Percentiles rank a stretch among this genome's conserved stretches.
Conservation (phyloP, 1,140 invertebrate species). For the Bursaphelenchus mucronatus region DNA sequence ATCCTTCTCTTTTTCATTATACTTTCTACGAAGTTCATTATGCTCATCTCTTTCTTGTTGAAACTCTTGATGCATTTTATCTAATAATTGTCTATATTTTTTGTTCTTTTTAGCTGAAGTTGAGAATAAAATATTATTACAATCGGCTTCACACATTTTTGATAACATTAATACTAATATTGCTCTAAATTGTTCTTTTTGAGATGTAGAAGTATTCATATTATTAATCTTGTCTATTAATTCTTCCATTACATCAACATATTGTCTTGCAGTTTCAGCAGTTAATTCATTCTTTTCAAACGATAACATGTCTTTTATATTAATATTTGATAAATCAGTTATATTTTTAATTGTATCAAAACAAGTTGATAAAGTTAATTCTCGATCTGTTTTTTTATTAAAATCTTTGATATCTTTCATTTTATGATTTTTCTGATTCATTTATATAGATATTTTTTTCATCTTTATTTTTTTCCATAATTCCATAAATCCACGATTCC, state of each 20-base stretch:
- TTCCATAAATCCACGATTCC: constrained; percentile 6
- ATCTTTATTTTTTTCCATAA: background rate
- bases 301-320: constrained; percentile 7
- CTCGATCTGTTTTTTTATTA: background rate
- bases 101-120: constrained; percentile 2
- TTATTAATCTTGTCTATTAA: constrained; percentile 13
- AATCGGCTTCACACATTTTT: constrained; percentile 6
- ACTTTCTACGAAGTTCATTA: constrained; percentile 5
- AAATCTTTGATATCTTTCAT: constrained; percentile 3
- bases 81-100: constrained; percentile 6
- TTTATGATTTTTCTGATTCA: constrained; percentile 5
- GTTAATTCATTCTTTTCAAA: constrained; percentile 7
- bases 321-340: constrained; percentile 7
- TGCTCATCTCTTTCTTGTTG: constrained; percentile 6
- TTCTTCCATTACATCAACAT: constrained; percentile 11
- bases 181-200: constrained; percentile 5
- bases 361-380: constrained; percentile 7
- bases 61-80: constrained; percentile 5
- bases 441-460: too few species aligned
- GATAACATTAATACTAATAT: constrained; percentile 7
- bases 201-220: constrained; percentile 6
- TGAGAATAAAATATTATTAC: constrained; percentile 8
- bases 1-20: constrained; percentile 7
- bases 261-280: constrained; percentile 6
- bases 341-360: constrained; percentile 8